Conservation (phyloP, 2,888 invertebrate species). For the Perithous albicinctus region DNA sequence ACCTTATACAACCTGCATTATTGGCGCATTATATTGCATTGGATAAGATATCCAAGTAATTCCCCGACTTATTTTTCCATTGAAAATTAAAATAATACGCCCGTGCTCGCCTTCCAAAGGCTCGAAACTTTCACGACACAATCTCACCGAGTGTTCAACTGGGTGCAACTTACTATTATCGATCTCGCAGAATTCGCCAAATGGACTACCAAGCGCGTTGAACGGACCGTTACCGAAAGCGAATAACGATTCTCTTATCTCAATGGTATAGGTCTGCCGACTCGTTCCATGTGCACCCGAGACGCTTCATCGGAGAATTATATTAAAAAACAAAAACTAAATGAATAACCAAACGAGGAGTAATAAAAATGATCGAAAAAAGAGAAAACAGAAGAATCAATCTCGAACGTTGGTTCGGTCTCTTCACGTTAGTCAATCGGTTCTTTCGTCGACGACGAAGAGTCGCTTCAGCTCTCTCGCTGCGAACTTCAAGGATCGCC, state of each 20-base stretch:
- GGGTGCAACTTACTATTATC: conserved; percentile 63
- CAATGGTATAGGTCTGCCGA: conserved; percentile 48
- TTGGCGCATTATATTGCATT: conserved; percentile 8
- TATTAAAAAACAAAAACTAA: conserved; percentile 45
- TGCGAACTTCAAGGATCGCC: conserved; percentile 59
- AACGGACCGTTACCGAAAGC: conserved; percentile 67
- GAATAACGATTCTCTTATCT: conserved; percentile 74
- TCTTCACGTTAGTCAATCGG: conserved; percentile 51
- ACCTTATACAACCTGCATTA: background rate
- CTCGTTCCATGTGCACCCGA: conserved; percentile 26
- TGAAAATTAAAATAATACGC: conserved; percentile 28
- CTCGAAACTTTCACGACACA: conserved; percentile 43
- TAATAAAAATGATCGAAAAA: conserved; percentile 61
- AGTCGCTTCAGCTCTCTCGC: conserved; percentile 40
- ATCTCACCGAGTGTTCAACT: conserved; percentile 20
- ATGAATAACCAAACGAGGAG: conserved; percentile 21
- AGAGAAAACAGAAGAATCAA: conserved; percentile 2
- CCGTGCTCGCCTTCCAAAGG: conserved; percentile 20
- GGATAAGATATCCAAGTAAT: conserved; percentile 31
- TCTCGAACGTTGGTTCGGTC: conserved; percentile 10
- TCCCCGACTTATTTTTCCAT: conserved; percentile 31
- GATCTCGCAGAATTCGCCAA: conserved; percentile 57
- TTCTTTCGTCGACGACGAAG: conserved; percentile 48
- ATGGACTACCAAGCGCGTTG: conserved; percentile 61
- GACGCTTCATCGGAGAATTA: conserved; percentile 42